Percentiles rank a stretch among this genome's conserved stretches.
phyloP scores from a whole-genome alignment of 2,797 vertebrate genomes.

The Pangasius macronema region DNA sequence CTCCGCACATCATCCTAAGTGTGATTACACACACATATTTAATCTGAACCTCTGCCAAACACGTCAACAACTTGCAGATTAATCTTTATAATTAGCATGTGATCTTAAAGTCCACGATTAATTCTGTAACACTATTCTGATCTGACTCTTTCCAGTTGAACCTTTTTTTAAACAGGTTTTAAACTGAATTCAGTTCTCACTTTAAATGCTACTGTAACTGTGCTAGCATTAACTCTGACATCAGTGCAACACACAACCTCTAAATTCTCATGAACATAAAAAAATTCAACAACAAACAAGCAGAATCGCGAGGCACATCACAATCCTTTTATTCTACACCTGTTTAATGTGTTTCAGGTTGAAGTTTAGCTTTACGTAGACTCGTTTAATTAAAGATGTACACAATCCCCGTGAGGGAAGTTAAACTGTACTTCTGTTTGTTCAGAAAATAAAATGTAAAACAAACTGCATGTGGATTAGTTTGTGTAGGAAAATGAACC shows the following conservation, averaged over 20 bases:
- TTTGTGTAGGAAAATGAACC: not conserved
- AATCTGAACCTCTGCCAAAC: not conserved
- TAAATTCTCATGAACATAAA: too few relatives aligned
- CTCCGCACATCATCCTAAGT: constrained; percentile 73
- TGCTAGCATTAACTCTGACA: not conserved
- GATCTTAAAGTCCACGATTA: not conserved
- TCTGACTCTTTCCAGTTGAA: not conserved
- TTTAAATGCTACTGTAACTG: not conserved
- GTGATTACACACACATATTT: not conserved
- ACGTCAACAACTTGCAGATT: not conserved
- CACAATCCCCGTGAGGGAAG: not conserved
- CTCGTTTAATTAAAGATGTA: not conserved
- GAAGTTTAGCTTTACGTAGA: not conserved
- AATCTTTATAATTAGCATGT: not conserved
- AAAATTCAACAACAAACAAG: not conserved
- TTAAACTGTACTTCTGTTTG: not conserved
- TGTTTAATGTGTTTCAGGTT: not conserved
- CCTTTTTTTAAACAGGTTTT: not conserved
- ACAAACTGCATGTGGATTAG: not conserved
- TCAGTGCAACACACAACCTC: not conserved
- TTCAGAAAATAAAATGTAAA: not conserved
- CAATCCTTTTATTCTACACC: not conserved
- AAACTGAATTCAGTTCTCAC: not conserved
- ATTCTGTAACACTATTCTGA: not conserved
- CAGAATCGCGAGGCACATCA: not conserved